Evolutionary conservation across 1,140 invertebrate species (phyloP).

Genomic region (Papilio glaucus): DNA sequence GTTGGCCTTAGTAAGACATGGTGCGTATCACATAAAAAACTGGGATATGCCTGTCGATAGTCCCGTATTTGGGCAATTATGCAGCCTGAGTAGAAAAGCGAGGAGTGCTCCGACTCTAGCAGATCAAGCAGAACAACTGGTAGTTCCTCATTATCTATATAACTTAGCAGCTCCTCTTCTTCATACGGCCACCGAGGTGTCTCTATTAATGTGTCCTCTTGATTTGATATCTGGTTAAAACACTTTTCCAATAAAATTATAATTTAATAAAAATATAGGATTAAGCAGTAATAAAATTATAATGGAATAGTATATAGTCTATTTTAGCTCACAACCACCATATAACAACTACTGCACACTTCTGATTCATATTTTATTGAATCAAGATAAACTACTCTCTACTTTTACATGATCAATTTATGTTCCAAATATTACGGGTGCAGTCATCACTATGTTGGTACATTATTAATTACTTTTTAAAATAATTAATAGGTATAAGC

Average conservation of each 20-base stretch:
- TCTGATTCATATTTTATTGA: too few species aligned
- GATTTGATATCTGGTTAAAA: constrained; percentile 57
- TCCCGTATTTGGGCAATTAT: constrained; percentile 96
- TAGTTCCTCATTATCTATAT: constrained; percentile 93
- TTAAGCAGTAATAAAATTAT: neutral
- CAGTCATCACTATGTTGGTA: too few species aligned
- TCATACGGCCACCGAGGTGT: constrained; percentile 90
- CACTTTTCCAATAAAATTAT: constrained; percentile 30
- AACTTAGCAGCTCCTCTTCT: constrained; percentile 89
- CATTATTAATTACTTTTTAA: too few species aligned
- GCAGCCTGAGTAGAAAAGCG: constrained; percentile 95
- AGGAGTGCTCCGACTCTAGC: constrained; percentile 90
- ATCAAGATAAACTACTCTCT: too few species aligned
- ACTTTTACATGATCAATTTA: too few species aligned
- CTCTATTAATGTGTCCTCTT: constrained; percentile 88
- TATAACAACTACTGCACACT: too few species aligned
- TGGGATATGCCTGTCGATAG: constrained; percentile 90
- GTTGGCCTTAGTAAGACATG: constrained; percentile 95
- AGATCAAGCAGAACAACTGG: constrained; percentile 93
- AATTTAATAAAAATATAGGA: constrained; percentile 3
- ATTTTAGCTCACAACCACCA: neutral
- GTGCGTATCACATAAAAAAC: constrained; percentile 88
- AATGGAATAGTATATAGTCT: neutral
- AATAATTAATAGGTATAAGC: too few species aligned
- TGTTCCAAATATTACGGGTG: too few species aligned